phyloP scores from a whole-genome alignment of 1,140 invertebrate genomes.

The Drosophila lacteicornis region DNA sequence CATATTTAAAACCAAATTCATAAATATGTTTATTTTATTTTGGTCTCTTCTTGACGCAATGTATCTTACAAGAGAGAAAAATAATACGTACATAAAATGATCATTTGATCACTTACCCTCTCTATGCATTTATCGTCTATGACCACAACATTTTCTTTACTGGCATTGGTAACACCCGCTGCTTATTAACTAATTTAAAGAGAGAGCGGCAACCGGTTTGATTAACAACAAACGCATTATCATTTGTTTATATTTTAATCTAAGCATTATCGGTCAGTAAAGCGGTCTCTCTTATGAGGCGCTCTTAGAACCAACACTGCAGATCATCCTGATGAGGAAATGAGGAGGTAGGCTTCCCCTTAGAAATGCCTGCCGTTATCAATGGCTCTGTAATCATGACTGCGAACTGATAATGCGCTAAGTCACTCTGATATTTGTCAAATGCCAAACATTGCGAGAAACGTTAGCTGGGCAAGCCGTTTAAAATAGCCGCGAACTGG shows the following conservation, averaged over 20 bases:
- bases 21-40: too few relatives aligned
- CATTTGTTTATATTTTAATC: slow-evolving; percentile 24
- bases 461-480: too few relatives aligned
- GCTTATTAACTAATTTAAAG: background rate
- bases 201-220: slow-evolving; percentile 3
- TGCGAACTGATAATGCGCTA: background rate
- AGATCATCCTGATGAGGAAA: too few relatives aligned
- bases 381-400: slow-evolving; percentile 22
- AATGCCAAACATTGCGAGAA: background rate
- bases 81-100: too few relatives aligned
- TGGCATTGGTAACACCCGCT: background rate
- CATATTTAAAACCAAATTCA: too few relatives aligned
- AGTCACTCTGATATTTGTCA: slow-evolving; percentile 26
- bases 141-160: too few relatives aligned
- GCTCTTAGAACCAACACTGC: background rate
- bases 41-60: too few relatives aligned
- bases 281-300: background rate
- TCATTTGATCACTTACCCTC: too few relatives aligned
- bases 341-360: background rate
- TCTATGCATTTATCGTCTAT: too few relatives aligned
- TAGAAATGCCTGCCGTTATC: slow-evolving; percentile 9
- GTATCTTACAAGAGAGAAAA: too few relatives aligned
- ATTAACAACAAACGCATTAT: slow-evolving; percentile 37
- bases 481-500: slow-evolving; percentile 1
- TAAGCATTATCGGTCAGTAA: background rate